Evolutionary conservation across 2,113 vertebrate species (phyloP), one percentile per base, ranked within the genome.

Genomic region (Turdus rufiventris): DNA sequence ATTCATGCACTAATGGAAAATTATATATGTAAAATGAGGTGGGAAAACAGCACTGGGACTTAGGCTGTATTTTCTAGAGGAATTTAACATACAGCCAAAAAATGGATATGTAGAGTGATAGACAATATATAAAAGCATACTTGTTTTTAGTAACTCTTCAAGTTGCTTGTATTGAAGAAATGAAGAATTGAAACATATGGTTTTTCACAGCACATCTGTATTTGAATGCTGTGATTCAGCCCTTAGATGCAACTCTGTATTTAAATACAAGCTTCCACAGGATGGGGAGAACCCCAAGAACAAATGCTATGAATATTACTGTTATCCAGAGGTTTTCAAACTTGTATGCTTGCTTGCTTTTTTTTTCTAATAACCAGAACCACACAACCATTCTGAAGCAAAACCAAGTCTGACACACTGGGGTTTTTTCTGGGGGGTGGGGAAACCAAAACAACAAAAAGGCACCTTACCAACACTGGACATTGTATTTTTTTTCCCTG

Each of bases 341-440:
- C 3, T 50, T 50, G 4, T 5, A 16, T n/a, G 19, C 12, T 23
- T 54, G 2, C 2, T 50, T 40, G 3, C 3, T 31, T 36, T 28
- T 26, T 16, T 47, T 26, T 50, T 9, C 48, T 7, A 18, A 53
- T 34, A 85, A 40, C 1, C 14, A 57, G 42, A 89, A 63, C 6
- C 1, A 6, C 5, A 19, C 24, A 85, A 53, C 2, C 17, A 62
- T 84, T 76, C 21, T 53, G n/a, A 78, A 63, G 40, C 3, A 84
- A 61, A 85, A 70, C 5, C 18, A 51, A 68, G 7, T 40, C 9
- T 57, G 9, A 68, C 3, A 4, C 26, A 21, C 18, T 9, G 8
- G 9, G 38, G 6, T 3, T 29, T 42, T 79, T 53, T 13, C 13
- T 5, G 14, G 6, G 14, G 12, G 8, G 3, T 21, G 4, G 7